Base-by-base conservation (phyloP, 2,888 invertebrate genomes). In the Pantelozetes paolii region DNA sequence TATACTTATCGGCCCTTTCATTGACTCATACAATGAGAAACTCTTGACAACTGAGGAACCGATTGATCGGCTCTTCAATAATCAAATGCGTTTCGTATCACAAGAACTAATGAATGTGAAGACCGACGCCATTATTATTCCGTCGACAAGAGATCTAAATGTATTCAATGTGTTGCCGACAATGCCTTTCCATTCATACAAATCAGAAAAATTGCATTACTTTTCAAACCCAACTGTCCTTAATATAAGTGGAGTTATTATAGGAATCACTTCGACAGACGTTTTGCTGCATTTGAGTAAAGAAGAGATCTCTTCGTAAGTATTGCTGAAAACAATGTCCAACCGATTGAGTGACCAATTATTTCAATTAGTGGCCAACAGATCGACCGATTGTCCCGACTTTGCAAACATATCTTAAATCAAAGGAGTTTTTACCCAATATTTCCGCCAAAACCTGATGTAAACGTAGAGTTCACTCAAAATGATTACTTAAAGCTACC, bases 201-300 rank as follows among this genome's bases (percentile, higher is more conserved):
- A 87, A 75, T 86, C 90, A 79, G n/a, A 9, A 3, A 64, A 64
- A 64, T 36, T 64, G n/a, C 64, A 64, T 11, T 64, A 36, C 30
- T 82, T 90, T 77, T 87, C 92, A 0, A 94, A 95, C 84, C 96
- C 95, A 0, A 88, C 89, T 79, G 85, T 90, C 23, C 80, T 96
- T 5, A 86, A 88, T 80, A 84, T 95, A 71, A 87, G 89, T 79
- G 93, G 92, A 2, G 81, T 94, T 0, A 82, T 88, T 5, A 83
- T 96, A 74, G 92, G 90, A 0, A 83, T 90, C 32, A 94, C 93
- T 2, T 89, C 93, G 32, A 88, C 89, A 0, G 96, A 96, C 81
- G 85, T 90, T 57, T 83, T 95, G 11, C 89, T 91, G 84, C 91
- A 94, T 81, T 83, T 95, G 40, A 87, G 89, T 64, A 88, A 88